Conservation (phyloP, 2,888 invertebrate genomes). For the Athripsodes cinereus region DNA sequence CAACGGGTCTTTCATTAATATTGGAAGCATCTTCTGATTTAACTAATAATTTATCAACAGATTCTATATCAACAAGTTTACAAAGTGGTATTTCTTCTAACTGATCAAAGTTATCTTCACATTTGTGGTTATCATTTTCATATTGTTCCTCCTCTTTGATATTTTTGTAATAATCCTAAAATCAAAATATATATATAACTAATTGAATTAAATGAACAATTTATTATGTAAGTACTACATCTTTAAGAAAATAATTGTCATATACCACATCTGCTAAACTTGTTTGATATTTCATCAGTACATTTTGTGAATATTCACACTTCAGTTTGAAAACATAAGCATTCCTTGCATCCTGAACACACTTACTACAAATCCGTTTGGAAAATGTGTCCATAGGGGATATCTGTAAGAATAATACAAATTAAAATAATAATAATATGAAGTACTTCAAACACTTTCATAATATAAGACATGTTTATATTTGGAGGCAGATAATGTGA, state of each 20-base stretch:
- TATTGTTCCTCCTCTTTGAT: neutral
- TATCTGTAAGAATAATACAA: neutral
- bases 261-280: neutral
- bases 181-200: too few relatives aligned
- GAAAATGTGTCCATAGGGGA: neutral
- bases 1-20: neutral
- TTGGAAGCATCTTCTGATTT: neutral
- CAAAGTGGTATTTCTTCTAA: too few relatives aligned
- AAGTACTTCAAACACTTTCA: too few relatives aligned
- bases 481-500: too few relatives aligned
- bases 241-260: too few relatives aligned
- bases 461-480: too few relatives aligned
- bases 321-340: neutral
- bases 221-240: too few relatives aligned
- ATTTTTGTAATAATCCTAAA: neutral
- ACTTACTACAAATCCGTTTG: neutral
- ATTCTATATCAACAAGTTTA: too few relatives aligned
- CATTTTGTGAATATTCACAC: neutral
- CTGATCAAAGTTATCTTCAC: neutral
- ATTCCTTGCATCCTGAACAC: neutral
- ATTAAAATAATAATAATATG: neutral
- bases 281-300: neutral
- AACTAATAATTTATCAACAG: neutral
- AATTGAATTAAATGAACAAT: too few relatives aligned
- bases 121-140: neutral